phyloP scores from a whole-genome alignment of 2,797 vertebrate species.

The Pempheris klunzingeri region DNA sequence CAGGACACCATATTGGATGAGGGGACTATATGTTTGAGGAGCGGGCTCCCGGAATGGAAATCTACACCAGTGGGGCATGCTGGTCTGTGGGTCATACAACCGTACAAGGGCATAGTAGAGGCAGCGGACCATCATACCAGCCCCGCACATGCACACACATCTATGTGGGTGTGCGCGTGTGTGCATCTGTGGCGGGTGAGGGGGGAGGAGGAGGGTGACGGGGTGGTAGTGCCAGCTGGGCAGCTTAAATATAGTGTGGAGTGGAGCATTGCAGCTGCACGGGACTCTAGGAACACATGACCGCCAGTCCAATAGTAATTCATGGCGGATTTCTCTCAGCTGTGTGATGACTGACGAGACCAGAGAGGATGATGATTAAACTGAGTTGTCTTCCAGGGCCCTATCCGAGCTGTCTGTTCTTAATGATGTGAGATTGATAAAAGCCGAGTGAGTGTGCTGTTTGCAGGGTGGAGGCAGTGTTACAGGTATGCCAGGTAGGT shows the following conservation, averaged over 20 bases:
- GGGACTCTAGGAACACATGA: conserved; percentile 78
- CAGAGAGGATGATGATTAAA: conserved; percentile 57
- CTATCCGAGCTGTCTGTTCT: conserved; percentile 15
- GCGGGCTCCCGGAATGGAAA: conserved; percentile 79
- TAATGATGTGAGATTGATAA: conserved; percentile 3
- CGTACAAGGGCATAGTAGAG: conserved; percentile 80
- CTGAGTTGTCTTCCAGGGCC: conserved; percentile 28
- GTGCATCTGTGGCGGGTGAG: conserved; percentile 51
- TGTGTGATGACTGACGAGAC: conserved; percentile 64
- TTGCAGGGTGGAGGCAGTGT: conserved; percentile 3
- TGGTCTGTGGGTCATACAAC: conserved; percentile 79
- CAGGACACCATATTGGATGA: conserved; percentile 56
- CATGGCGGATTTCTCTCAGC: conserved; percentile 64
- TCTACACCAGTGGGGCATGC: conserved; percentile 65
- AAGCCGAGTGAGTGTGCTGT: background rate
- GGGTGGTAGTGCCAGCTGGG: conserved; percentile 75
- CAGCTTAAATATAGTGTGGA: conserved; percentile 79
- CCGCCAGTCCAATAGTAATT: conserved; percentile 56
- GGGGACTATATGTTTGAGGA: conserved; percentile 62
- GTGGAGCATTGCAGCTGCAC: conserved; percentile 74
- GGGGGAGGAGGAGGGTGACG: conserved; percentile 11
- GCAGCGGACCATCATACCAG: conserved; percentile 67
- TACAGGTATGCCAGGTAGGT: conserved; percentile 13
- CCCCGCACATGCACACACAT: conserved; percentile 65
- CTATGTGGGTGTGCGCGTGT: conserved; percentile 67